phyloP scores from a whole-genome alignment of 2,797 vertebrate species.

The Typhlichthys subterraneus region DNA sequence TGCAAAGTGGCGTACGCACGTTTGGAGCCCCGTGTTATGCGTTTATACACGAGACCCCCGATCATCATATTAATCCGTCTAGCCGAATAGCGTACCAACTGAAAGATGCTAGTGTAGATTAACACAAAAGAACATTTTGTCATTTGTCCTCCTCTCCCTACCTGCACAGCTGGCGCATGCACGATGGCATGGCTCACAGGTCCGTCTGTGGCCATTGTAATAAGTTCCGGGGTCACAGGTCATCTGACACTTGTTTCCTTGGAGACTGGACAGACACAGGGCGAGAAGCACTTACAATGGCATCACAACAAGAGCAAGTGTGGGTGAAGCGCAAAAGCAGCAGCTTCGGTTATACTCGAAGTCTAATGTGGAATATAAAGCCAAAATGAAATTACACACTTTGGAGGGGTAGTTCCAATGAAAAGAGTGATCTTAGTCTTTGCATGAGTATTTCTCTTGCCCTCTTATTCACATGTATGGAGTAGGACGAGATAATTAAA shows the following conservation, averaged over 20 bases:
- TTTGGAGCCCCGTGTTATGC: too few relatives aligned
- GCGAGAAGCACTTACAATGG: constrained; percentile 1
- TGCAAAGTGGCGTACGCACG: too few relatives aligned
- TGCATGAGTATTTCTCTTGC: background rate
- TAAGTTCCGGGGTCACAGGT: constrained; percentile 89
- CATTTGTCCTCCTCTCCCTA: constrained; percentile 57
- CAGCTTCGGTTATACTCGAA: too few relatives aligned
- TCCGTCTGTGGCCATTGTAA: constrained; percentile 85
- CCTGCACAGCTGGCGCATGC: constrained; percentile 94
- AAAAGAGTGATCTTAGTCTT: too few relatives aligned
- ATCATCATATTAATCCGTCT: too few relatives aligned
- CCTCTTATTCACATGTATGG: background rate
- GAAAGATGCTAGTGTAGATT: too few relatives aligned
- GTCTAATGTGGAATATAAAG: too few relatives aligned
- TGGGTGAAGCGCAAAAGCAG: background rate
- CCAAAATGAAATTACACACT: too few relatives aligned
- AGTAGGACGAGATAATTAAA: too few relatives aligned
- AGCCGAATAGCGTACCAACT: too few relatives aligned
- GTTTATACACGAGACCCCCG: too few relatives aligned
- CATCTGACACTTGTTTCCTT: constrained; percentile 88
- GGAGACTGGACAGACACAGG: constrained; percentile 78
- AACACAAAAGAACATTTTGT: background rate
- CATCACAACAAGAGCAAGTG: background rate
- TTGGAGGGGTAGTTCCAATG: too few relatives aligned
- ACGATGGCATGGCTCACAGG: constrained; percentile 91